Percentiles rank a stretch among this genome's conserved stretches.
phyloP scores from a whole-genome alignment of 2,888 invertebrate species.

The Cartodere bifasciata region DNA sequence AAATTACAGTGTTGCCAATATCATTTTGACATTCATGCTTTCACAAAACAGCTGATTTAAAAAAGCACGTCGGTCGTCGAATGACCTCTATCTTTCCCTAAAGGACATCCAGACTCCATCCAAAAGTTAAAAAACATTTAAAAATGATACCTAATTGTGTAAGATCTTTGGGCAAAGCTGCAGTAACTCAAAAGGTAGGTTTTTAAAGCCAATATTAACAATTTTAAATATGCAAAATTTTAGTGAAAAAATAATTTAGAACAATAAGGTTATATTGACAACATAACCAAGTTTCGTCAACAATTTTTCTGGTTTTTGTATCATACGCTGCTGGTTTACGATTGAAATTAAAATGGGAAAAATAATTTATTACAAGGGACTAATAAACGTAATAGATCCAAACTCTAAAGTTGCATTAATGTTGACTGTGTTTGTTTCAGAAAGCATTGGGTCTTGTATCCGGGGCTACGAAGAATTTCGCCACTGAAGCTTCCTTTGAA shows the following conservation, averaged over 20 bases:
- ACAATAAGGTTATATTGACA: neutral
- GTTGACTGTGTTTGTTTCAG: conserved; percentile 21
- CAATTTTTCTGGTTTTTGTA: neutral
- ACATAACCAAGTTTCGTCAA: neutral
- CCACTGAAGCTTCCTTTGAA: conserved; percentile 49
- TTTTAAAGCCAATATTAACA: too few relatives aligned
- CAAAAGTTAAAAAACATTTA: conserved; percentile 6
- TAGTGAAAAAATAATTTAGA: too few relatives aligned
- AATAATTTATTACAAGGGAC: conserved; percentile 13
- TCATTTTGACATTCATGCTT: too few relatives aligned
- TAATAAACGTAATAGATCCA: neutral
- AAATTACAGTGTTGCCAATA: too few relatives aligned
- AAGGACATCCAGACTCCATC: neutral
- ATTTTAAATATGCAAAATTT: too few relatives aligned
- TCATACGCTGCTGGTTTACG: conserved; percentile 4
- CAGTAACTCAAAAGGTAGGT: conserved; percentile 37
- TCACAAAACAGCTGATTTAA: too few relatives aligned
- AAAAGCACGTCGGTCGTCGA: too few relatives aligned
- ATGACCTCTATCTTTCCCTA: too few relatives aligned
- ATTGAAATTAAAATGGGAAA: conserved; percentile 10
- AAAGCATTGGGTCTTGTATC: conserved; percentile 27
- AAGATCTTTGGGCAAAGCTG: conserved; percentile 31
- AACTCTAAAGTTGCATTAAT: conserved; percentile 8
- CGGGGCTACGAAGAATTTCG: conserved; percentile 41
- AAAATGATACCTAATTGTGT: conserved; percentile 37